phyloP scores from a whole-genome alignment of 2,888 invertebrate species.

The Polietes domitor region DNA sequence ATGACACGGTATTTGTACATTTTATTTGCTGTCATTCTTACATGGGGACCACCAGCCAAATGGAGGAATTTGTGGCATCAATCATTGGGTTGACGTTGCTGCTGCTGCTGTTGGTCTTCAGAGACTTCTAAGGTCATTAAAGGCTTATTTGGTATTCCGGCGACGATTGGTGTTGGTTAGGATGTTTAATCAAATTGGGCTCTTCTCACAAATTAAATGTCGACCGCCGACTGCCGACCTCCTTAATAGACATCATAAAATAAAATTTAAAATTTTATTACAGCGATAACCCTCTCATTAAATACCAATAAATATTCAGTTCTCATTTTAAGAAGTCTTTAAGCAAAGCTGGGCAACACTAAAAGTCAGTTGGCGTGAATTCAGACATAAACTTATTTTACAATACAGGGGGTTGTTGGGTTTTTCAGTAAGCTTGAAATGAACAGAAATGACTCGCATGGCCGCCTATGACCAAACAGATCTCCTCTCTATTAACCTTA shows the following conservation, averaged over 20 bases:
- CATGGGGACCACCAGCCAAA: neutral
- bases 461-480: too few relatives aligned
- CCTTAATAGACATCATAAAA: neutral
- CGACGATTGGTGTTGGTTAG: neutral
- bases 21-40: constrained; percentile 13
- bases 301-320: neutral
- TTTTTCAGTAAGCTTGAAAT: too few relatives aligned
- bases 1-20: neutral
- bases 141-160: neutral
- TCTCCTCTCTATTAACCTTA: too few relatives aligned
- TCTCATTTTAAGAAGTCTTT: neutral
- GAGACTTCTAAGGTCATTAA: neutral
- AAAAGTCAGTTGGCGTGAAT: neutral
- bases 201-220: neutral
- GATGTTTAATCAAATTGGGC: neutral
- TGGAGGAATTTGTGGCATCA: neutral
- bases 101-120: neutral
- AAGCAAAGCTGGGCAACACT: neutral
- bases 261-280: neutral
- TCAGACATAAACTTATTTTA: neutral
- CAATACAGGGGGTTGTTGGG: too few relatives aligned
- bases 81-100: neutral
- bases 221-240: neutral
- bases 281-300: neutral
- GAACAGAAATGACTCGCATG: too few relatives aligned